Evolutionary conservation across 2,797 vertebrate genomes (phyloP).

Genomic region (Echiichthys vipera): DNA sequence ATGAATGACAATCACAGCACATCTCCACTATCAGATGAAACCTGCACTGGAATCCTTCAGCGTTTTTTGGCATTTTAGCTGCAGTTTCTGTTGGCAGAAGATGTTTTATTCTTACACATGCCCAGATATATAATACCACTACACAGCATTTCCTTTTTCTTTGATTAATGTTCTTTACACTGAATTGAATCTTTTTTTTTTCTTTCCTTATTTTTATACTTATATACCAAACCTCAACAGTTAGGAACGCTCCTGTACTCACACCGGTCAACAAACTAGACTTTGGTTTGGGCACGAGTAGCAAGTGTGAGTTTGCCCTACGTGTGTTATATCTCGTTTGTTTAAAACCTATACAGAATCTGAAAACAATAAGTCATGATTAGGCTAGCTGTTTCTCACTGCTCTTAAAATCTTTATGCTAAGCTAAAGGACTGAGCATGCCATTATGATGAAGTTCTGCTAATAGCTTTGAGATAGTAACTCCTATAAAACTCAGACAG

Average conservation of each 20-base stretch:
- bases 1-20: constrained; percentile 37
- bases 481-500: background rate
- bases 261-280: too few species aligned
- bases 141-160: background rate
- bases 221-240: background rate
- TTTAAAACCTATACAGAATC: background rate
- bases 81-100: constrained; percentile 23
- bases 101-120: constrained; percentile 23
- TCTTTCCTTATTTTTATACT: background rate
- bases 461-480: too few species aligned
- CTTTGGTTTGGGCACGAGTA: too few species aligned
- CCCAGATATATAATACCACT: background rate
- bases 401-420: background rate
- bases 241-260: too few species aligned
- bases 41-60: constrained; percentile 12
- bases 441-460: too few species aligned
- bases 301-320: too few species aligned
- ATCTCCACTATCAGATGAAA: constrained; percentile 10
- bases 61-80: constrained; percentile 12
- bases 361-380: background rate
- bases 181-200: background rate
- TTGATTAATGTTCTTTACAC: background rate
- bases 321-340: accelerated
- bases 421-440: too few species aligned
- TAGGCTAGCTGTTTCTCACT: background rate